These are phyloP conservation scores for Argyrosomus regius DNA, from an alignment of 2,797 vertebrate species.

Conservation along the genomic window DNA sequence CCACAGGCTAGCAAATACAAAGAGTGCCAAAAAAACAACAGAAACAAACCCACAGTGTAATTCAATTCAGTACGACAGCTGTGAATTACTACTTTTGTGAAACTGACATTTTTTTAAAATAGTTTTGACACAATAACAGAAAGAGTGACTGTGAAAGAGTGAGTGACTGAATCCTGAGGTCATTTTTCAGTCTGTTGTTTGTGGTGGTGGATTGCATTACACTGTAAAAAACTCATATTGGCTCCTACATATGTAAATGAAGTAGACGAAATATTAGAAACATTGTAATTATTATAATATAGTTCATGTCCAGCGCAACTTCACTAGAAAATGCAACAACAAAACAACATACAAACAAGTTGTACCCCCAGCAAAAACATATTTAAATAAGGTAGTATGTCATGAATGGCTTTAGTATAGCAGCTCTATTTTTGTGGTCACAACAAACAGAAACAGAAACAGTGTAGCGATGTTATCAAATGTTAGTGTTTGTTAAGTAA, in stretches of 20 bases:
- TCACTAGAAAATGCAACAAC: not conserved
- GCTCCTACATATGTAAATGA: not conserved
- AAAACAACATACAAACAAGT: not conserved
- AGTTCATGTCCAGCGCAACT: not conserved
- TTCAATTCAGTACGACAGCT: slow-evolving; percentile 2
- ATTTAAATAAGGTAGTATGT: slow-evolving; percentile 2
- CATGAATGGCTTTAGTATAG: not conserved
- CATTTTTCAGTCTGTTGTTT: not conserved
- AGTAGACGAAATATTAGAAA: slow-evolving; percentile 1
- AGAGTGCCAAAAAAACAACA: not conserved
- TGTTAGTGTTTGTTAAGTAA: not conserved
- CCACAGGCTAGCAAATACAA: slow-evolving; percentile 18
- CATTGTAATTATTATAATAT: not conserved
- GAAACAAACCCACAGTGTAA: slow-evolving; percentile 7
- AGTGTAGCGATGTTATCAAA: not conserved
- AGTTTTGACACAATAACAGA: slow-evolving; percentile 16
- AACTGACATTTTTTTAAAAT: not conserved
- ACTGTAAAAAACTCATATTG: not conserved
- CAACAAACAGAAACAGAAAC: not conserved
- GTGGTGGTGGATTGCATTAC: slow-evolving; percentile 1
- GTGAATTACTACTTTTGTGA: slow-evolving; percentile 18
- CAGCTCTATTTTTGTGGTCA: not conserved
- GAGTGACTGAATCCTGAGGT: not conserved
- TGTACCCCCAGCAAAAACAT: not conserved
- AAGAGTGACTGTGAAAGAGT: not conserved